Evolutionary conservation across 2,113 vertebrate species (phyloP), one percentile per base, ranked within the genome.

Genomic region (Smithornis capensis): DNA sequence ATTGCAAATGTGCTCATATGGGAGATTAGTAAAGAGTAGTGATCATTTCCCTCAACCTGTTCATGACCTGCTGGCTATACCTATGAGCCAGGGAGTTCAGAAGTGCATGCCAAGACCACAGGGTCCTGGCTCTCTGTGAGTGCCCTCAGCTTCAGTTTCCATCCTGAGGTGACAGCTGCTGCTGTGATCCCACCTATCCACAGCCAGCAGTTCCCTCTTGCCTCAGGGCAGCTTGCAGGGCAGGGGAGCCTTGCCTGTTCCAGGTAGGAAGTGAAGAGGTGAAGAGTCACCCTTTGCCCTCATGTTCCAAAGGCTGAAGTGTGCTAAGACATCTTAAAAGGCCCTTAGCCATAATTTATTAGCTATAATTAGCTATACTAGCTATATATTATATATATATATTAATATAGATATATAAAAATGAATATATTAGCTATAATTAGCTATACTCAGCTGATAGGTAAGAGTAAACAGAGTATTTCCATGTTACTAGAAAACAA

Each of bases 111-210:
- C 31, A 15, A 6, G 7, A 28, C 64, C 3, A 1, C 0, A 0
- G 33, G 44, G 6, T n/a, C 13, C 8, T 0, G 0, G 5, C 33
- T 70, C 44, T 44, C 35, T 0, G 0, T 0, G 1, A 38, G 38
- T 2, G 38, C 28, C 38, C 28, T 57, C 9, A 2, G 25, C 45
- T 56, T 62, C 73, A 53, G 47, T 37, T 52, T 50, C 37, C 6
- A 3, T 37, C 42, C 53, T 0, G 1, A n/a, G 31, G 29, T n/a
- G 40, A n/a, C 29, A 27, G 19, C 19, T 27, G 40, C 14, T n/a
- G 35, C 78, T 67, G 27, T 23, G 24, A 42, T 57, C 53, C 59
- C 59, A 82, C 31, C 44, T 19, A n/a, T 21, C 65, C 49, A 28
- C 38, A 68, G 47, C 38, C 82, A 18, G n/a, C n/a, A 68, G 27